Conservation (phyloP, 2,797 vertebrate species). For the Pseudotriccus pelzelni region DNA sequence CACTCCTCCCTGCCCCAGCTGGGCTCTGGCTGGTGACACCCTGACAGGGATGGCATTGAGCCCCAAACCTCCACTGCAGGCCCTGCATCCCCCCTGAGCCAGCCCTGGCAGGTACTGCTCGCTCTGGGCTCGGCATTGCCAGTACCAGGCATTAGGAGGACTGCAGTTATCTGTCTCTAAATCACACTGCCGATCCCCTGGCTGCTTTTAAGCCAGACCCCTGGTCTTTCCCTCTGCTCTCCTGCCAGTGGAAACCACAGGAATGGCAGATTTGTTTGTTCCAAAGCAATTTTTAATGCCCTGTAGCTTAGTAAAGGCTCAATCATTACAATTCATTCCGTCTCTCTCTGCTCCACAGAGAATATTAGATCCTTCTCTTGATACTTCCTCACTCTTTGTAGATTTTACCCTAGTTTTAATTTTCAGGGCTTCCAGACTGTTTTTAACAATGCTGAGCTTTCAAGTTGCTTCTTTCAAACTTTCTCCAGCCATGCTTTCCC, state of each 20-base stretch:
- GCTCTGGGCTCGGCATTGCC: not conserved
- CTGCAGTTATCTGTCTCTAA: not conserved
- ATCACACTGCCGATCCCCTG: not conserved
- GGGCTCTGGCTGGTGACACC: not conserved
- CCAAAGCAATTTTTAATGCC: conserved; percentile 20
- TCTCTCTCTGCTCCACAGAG: conserved; percentile 26
- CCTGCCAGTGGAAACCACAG: not conserved
- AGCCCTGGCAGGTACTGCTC: not conserved
- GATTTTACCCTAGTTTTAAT: conserved; percentile 45
- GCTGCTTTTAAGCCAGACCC: not conserved
- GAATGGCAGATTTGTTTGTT: conserved; percentile 28
- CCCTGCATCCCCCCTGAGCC: not conserved
- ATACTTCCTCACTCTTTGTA: conserved; percentile 36
- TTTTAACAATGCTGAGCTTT: conserved; percentile 54
- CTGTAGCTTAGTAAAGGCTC: conserved; percentile 15
- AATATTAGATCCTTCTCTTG: conserved; percentile 28
- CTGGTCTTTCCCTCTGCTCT: not conserved
- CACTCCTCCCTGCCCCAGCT: not conserved
- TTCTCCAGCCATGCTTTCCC: conserved; percentile 48
- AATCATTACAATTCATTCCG: conserved; percentile 18
- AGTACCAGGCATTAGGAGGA: not conserved
- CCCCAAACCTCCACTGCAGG: accelerated
- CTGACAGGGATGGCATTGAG: not conserved
- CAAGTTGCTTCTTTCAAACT: conserved; percentile 55
- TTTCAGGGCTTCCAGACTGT: conserved; percentile 48